Conservation (phyloP, 2,113 vertebrate genomes). For the western clawed frog (Xenopus tropicalis) region DNA sequence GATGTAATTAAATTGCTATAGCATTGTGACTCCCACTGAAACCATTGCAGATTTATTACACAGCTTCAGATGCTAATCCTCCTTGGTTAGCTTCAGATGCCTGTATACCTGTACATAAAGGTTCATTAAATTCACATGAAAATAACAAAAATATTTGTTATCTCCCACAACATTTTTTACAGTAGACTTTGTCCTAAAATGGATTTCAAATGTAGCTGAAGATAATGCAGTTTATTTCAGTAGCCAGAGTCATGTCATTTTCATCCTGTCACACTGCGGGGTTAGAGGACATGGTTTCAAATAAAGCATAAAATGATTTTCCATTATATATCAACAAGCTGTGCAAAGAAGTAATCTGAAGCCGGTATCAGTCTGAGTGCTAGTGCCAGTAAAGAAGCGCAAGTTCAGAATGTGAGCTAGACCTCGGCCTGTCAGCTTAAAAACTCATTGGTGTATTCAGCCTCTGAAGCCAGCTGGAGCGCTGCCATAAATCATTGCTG, state of each 20-base stretch:
- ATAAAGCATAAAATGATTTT: slow-evolving; percentile 4
- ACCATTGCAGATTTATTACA: no score
- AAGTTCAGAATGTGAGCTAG: background rate
- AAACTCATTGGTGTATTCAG: background rate
- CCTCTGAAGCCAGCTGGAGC: background rate
- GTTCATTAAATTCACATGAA: no score
- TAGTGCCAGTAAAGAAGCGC: background rate
- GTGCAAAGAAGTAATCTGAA: background rate
- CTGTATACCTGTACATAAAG: no score
- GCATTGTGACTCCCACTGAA: no score
- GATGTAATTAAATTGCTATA: no score
- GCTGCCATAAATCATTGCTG: background rate
- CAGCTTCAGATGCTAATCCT: no score
- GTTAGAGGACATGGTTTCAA: slow-evolving; percentile 2
- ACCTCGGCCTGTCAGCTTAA: background rate
- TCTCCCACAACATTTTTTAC: no score
- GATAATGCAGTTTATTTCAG: background rate
- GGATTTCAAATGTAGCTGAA: background rate
- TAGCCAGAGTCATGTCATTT: background rate
- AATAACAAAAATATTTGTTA: no score
- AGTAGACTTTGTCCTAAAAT: background rate
- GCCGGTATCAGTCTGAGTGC: background rate
- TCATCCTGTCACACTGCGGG: background rate
- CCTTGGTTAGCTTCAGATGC: no score
- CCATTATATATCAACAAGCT: background rate